Conservation (phyloP, 2,797 vertebrate genomes). For the Sebastes glaucus region DNA sequence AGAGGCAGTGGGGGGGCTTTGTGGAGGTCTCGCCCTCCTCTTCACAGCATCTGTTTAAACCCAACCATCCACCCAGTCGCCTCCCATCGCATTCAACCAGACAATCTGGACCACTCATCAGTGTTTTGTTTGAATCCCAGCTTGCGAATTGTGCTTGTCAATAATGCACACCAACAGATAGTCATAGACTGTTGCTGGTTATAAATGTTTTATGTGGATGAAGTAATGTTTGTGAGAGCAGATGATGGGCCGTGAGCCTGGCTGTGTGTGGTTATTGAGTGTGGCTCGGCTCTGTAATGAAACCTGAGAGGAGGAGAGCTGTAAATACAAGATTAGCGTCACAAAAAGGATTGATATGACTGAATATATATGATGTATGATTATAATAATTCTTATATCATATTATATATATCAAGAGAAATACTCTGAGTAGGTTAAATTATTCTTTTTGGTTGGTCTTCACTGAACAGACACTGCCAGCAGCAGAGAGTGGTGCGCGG, state of each 20-base stretch:
- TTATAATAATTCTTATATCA: no score
- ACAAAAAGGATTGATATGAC: neutral
- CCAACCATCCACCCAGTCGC: neutral
- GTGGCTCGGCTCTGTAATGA: neutral
- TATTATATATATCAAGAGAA: neutral
- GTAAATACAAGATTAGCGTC: neutral
- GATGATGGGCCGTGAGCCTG: constrained; percentile 3
- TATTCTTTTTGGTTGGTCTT: neutral
- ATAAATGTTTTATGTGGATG: constrained; percentile 45
- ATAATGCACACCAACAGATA: neutral
- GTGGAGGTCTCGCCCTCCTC: constrained; percentile 21
- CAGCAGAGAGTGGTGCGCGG: neutral
- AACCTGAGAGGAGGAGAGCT: neutral
- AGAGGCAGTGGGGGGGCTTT: neutral
- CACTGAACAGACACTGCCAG: neutral
- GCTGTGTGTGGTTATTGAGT: neutral
- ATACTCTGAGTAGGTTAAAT: neutral
- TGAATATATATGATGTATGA: neutral
- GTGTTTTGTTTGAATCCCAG: neutral
- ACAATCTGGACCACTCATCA: neutral
- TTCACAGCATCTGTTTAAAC: constrained; percentile 40
- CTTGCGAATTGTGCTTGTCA: neutral
- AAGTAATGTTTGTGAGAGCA: constrained; percentile 31
- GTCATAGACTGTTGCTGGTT: neutral
- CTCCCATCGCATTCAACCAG: neutral